Base-by-base conservation (phyloP, 1,140 invertebrate genomes). In the Bombyx mori region DNA sequence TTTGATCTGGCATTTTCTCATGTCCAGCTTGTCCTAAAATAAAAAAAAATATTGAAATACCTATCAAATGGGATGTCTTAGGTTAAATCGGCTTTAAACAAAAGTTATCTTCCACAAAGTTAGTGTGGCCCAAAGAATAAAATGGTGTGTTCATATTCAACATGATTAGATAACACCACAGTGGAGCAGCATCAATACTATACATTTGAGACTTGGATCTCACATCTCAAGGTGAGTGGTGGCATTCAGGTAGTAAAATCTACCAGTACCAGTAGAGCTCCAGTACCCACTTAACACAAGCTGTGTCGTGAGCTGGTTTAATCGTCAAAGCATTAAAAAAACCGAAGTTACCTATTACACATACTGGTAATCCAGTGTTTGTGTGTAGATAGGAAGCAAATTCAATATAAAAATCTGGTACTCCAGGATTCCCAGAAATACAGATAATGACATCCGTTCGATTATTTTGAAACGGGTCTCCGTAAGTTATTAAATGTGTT, bases 11-110 rank as follows among this genome's bases (percentile, higher is more conserved):
- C 54, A 75, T 58, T 54, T 66, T 60, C 63, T 80, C 79, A 62
- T 83, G 82, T n/a, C 83, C 82, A 42, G 79, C 76, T 54, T 83
- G 80, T 53, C 82, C 83, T 86, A 43, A 26, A 76, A 74, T 59
- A 44, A 49, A 58, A 62, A 57, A 63, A 54, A 18, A 12, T 35
- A 3, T 47, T 47, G 45, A 2, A 47, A 47, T 47, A 47, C 26
- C 26, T 35, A 5, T 35, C 26, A 35, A 5, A 35, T 35, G 26
- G 2, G 4, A 35, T 35, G 26, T 35, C 26, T 35, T 35, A 35
- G 26, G 4, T 35, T 35, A 35, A 5, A 5, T 35, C 1, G 26
- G 26, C 26, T 47, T 47, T 10, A 10, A 47, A 47, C 45, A 47
- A 3, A 47, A 3, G 2, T 47, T 6, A 47, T 47, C 2, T 47